Evolutionary conservation across 2,113 vertebrate species (phyloP), one percentile per base, ranked within the genome.

Genomic region (Pluvianellus socialis): DNA sequence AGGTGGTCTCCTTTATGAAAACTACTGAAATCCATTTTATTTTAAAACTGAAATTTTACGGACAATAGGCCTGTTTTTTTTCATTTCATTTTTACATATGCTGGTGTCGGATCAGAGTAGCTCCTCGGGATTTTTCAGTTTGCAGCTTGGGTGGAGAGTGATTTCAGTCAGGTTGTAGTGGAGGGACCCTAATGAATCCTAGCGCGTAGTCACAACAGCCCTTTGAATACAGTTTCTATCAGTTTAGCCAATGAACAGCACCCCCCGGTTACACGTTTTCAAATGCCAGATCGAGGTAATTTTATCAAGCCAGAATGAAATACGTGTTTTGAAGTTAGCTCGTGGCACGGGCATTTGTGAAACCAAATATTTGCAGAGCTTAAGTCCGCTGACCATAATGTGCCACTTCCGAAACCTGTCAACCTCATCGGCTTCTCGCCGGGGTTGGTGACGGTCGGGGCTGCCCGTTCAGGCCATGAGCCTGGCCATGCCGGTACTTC

Each of bases 341-440:
- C 47, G 74, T 75, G 59, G 61, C 17, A 59, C 27, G 53, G 42
- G 56, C 33, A 10, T 63, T 93, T 88, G 58, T 35, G 82, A 83
- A 94, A 45, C 42, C 45, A 86, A 94, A 79, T 90, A 86, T 88
- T 95, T 92, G 62, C 53, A 26, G 73, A 83, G 56, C 49, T 61
- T 55, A 83, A 73, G n/a, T 83, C 50, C 20, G 61, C 63, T 94
- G 91, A 86, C 12, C n/a, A 65, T 79, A 88, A 79, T 22, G 49
- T 90, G 86, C 52, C 38, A 32, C 66, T 94, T 93, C 70, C 50
- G 44, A 79, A 92, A 56, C 44, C 52, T 93, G 66, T 93, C 44
- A 59, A 16, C 52, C 65, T 72, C 40, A 18, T 13, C 70, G 67
- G 30, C 88, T 88, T 68, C 75, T 88, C 66, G 27, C 12, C 61